phyloP scores from a whole-genome alignment of 2,113 vertebrate species.

The Cebus imitator region DNA sequence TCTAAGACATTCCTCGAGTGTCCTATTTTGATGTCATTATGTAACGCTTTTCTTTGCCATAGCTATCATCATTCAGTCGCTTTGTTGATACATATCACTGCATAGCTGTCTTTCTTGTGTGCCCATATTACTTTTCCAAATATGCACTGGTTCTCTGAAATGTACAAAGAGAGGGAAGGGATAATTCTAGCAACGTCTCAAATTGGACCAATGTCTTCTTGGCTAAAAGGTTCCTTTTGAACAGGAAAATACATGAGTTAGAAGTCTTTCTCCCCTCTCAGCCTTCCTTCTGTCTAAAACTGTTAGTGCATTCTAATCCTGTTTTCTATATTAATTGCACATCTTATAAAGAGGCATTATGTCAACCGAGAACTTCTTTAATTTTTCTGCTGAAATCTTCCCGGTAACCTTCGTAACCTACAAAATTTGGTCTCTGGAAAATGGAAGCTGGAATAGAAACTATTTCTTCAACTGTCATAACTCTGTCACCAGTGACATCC shows the following conservation, averaged over 20 bases:
- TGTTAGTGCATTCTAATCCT: neutral
- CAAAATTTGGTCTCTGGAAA: neutral
- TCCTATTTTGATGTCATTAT: conserved; percentile 53
- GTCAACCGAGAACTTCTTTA: neutral
- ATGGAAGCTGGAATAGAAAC: conserved; percentile 34
- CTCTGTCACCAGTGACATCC: neutral
- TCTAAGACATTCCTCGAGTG: conserved; percentile 41
- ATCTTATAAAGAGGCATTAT: neutral
- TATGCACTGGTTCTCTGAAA: conserved; percentile 5
- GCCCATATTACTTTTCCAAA: conserved; percentile 16
- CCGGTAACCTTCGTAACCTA: neutral
- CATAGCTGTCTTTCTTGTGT: neutral
- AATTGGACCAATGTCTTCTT: neutral
- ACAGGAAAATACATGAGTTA: conserved; percentile 14
- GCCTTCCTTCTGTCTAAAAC: conserved; percentile 3
- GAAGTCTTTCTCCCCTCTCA: neutral
- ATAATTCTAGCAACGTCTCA: neutral
- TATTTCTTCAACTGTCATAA: conserved; percentile 68
- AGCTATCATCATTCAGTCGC: neutral
- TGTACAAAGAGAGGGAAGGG: neutral
- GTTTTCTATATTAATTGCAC: neutral
- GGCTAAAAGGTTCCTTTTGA: conserved; percentile 27
- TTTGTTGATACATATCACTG: neutral
- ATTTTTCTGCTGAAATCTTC: neutral
- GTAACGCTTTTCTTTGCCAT: conserved; percentile 31